phyloP scores from a whole-genome alignment of 2,888 invertebrate species.

The Saturnia pavonia region DNA sequence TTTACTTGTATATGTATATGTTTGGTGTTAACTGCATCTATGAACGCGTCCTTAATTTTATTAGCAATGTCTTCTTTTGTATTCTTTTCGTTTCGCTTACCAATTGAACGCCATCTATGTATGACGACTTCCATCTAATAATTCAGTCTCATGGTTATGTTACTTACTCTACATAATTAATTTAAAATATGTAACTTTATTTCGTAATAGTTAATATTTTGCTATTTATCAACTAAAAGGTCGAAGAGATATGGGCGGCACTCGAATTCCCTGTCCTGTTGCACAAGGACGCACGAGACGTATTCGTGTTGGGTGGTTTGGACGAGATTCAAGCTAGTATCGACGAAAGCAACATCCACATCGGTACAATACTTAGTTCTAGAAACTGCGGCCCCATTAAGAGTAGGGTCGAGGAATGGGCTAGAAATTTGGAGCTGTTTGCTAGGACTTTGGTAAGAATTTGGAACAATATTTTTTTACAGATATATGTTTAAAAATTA shows the following conservation, averaged over 20 bases:
- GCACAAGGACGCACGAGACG: constrained; percentile 92
- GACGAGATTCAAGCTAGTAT: constrained; percentile 91
- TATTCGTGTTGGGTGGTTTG: constrained; percentile 90
- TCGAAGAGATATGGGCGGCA: constrained; percentile 92
- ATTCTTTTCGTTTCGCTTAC: too few species aligned
- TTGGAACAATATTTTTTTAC: background rate
- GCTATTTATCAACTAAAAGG: constrained; percentile 61
- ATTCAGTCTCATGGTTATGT: background rate
- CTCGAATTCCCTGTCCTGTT: constrained; percentile 89
- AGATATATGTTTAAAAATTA: too few species aligned
- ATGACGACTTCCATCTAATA: background rate
- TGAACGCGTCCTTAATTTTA: background rate
- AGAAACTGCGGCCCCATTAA: constrained; percentile 93
- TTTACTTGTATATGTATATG: background rate
- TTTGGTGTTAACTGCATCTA: background rate
- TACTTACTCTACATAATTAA: background rate
- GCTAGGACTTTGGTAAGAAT: constrained; percentile 87
- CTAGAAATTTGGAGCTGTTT: constrained; percentile 88
- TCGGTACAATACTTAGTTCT: constrained; percentile 93
- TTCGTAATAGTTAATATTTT: too few species aligned
- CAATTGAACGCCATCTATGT: too few species aligned
- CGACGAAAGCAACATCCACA: constrained; percentile 93
- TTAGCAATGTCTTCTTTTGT: background rate
- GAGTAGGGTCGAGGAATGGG: constrained; percentile 91
- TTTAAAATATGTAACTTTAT: background rate